Percentiles rank a stretch among this genome's conserved stretches.
Conservation (phyloP, 2,113 vertebrate species). For the Promerops cafer region DNA sequence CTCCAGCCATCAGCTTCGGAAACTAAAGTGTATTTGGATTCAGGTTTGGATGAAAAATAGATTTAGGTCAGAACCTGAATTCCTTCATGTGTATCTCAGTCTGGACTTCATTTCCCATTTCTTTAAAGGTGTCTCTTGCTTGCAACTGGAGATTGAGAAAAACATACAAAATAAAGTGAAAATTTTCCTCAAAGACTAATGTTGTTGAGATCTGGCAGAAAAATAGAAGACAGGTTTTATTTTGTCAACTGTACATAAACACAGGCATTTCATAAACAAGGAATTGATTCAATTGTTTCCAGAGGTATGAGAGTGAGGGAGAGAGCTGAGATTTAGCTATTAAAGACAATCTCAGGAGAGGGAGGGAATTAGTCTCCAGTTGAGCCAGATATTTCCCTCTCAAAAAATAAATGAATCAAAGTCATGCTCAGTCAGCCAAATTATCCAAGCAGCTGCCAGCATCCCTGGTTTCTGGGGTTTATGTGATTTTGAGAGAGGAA, state of each 20-base stretch:
- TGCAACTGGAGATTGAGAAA: not conserved
- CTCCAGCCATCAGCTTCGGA: not conserved
- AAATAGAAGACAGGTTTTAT: conserved; percentile 31
- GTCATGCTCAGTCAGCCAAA: conserved; percentile 57
- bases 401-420: conserved; percentile 64
- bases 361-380: conserved; percentile 52
- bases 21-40: not conserved
- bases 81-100: not conserved
- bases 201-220: not conserved
- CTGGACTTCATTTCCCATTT: not conserved
- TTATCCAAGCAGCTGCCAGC: conserved; percentile 56
- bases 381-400: conserved; percentile 54
- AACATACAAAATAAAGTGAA: not conserved
- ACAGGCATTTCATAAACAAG: conserved; percentile 36
- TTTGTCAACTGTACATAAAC: conserved; percentile 23
- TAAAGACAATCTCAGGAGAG: conserved; percentile 48
- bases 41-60: not conserved
- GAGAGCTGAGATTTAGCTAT: conserved; percentile 6
- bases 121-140: not conserved
- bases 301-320: not conserved
- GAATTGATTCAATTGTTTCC: conserved; percentile 52
- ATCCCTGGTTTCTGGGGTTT: conserved; percentile 3
- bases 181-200: not conserved
- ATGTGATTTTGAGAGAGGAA: not conserved
- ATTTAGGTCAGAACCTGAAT: conserved; percentile 6